phyloP scores from a whole-genome alignment of 1,140 invertebrate genomes.

The Mesaphorura yosii region DNA sequence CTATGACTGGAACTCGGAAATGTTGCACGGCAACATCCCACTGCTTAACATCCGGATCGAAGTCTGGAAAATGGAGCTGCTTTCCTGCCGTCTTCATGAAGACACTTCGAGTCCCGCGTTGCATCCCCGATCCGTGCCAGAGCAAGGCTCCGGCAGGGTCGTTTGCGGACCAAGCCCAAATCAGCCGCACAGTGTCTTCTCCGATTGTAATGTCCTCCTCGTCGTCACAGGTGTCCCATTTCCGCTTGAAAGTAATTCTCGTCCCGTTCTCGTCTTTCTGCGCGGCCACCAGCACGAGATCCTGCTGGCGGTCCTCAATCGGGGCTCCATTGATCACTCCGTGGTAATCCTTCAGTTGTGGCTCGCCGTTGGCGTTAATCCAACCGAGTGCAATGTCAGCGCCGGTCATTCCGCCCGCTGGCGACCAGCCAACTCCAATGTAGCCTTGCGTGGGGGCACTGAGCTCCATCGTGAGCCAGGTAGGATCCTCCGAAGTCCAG shows the following conservation, averaged over 20 bases:
- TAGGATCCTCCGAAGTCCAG: conserved; percentile 5
- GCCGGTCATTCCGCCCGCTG: no score
- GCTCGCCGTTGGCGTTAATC: no score
- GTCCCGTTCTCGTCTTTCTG: conserved; percentile 66
- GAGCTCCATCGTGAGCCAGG: no score
- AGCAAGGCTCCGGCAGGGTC: conserved; percentile 43
- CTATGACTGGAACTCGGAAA: conserved; percentile 39
- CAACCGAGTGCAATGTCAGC: no score
- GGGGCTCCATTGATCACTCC: neutral
- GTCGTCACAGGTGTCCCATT: conserved; percentile 65
- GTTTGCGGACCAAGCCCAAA: conserved; percentile 57
- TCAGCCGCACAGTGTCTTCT: conserved; percentile 55
- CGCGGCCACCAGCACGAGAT: conserved; percentile 54
- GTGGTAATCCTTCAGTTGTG: conserved; percentile 14
- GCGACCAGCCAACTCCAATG: no score
- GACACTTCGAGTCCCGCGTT: conserved; percentile 51
- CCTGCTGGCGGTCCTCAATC: conserved; percentile 44
- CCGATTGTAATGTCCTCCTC: conserved; percentile 45
- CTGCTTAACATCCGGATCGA: conserved; percentile 39
- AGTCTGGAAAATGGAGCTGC: conserved; percentile 38
- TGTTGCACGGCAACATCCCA: conserved; percentile 64
- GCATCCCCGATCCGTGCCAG: conserved; percentile 35
- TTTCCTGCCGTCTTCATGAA: conserved; percentile 42
- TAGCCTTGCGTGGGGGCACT: no score
- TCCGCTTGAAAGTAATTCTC: conserved; percentile 55